These are phyloP conservation scores for Empidonax traillii DNA, from an alignment of 2,113 vertebrate genomes.

Conservation along the genomic window DNA sequence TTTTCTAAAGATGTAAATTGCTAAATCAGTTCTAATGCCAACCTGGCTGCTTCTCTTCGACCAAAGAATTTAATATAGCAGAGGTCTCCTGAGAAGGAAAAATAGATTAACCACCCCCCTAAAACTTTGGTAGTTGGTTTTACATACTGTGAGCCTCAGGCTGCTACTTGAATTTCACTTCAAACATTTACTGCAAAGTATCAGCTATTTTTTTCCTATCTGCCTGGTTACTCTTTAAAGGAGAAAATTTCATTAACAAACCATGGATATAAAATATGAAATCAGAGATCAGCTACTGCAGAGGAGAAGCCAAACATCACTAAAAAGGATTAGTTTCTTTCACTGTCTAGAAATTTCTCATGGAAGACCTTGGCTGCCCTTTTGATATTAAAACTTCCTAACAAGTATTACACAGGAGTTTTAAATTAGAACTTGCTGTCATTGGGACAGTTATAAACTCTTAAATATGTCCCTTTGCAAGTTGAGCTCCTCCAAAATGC, in stretches of 20 bases:
- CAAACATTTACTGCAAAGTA: conserved; percentile 45
- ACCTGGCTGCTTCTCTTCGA: conserved; percentile 8
- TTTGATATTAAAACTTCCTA: conserved; percentile 82
- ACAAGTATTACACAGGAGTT: conserved; percentile 80
- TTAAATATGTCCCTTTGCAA: conserved; percentile 73
- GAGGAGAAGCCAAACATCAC: conserved; percentile 75
- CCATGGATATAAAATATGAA: conserved; percentile 75
- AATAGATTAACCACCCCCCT: conserved; percentile 7
- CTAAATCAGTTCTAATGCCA: conserved; percentile 14
- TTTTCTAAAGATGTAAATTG: conserved; percentile 40
- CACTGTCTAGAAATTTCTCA: conserved; percentile 81
- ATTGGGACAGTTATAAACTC: conserved; percentile 77
- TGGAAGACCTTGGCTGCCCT: conserved; percentile 81
- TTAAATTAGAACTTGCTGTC: conserved; percentile 81
- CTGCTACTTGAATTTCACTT: conserved; percentile 62
- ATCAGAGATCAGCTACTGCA: conserved; percentile 69
- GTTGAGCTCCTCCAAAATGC: conserved; percentile 66
- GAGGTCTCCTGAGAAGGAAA: conserved; percentile 42
- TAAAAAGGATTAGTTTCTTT: conserved; percentile 78
- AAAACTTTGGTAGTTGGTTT: conserved; percentile 55
- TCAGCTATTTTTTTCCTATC: conserved; percentile 49
- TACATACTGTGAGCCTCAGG: conserved; percentile 63
- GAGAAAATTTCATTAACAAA: conserved; percentile 75
- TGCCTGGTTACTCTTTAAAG: conserved; percentile 66
- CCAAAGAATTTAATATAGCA: conserved; percentile 46